Conservation (phyloP, 2,888 invertebrate species). For the Stratiomys singularior region DNA sequence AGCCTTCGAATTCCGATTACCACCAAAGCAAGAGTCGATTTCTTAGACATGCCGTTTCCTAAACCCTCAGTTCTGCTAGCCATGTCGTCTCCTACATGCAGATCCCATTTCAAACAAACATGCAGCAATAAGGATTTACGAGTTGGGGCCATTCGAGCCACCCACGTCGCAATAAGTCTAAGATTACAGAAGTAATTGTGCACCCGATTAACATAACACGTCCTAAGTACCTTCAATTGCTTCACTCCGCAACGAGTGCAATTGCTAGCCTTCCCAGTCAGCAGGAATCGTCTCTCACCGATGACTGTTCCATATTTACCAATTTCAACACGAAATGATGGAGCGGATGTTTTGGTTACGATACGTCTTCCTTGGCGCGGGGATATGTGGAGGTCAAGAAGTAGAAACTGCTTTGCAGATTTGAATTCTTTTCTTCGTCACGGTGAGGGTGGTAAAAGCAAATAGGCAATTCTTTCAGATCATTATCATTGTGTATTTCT, state of each 20-base stretch:
- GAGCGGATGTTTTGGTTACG: constrained; percentile 1
- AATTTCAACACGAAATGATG: background rate
- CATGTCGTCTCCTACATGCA: too few species aligned
- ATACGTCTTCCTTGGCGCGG: background rate
- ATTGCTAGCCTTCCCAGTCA: background rate
- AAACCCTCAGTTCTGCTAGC: too few species aligned
- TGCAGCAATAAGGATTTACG: constrained; percentile 9
- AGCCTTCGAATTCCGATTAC: too few species aligned
- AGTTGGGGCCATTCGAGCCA: background rate
- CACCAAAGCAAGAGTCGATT: too few species aligned
- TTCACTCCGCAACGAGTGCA: background rate
- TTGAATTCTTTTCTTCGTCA: too few species aligned
- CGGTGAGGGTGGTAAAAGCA: too few species aligned
- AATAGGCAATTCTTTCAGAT: too few species aligned
- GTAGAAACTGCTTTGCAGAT: too few species aligned
- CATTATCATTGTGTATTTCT: too few species aligned
- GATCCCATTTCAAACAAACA: too few species aligned
- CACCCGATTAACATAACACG: constrained; percentile 8
- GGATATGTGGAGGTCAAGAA: too few species aligned
- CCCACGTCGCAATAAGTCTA: constrained; percentile 4
- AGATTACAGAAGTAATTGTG: background rate
- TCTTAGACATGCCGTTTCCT: too few species aligned
- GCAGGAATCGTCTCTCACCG: background rate
- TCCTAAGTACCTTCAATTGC: background rate
- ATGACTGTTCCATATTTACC: background rate